Percentiles rank a stretch among this genome's conserved stretches.
These are phyloP conservation scores for Copidosoma aretas DNA, from an alignment of 2,888 invertebrate species.

Conservation along the genomic window DNA sequence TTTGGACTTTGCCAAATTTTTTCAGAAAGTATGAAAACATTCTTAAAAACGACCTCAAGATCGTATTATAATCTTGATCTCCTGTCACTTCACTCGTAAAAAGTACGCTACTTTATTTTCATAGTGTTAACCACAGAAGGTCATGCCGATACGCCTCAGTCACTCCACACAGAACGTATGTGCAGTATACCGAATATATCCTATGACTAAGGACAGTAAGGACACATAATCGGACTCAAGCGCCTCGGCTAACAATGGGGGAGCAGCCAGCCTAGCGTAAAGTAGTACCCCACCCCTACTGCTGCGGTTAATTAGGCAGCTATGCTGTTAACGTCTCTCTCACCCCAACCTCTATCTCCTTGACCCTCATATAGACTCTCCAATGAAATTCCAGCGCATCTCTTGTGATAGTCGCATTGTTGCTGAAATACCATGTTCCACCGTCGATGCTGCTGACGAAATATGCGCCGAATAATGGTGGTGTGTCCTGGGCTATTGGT, in stretches of 20 bases:
- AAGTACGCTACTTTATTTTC: conserved; percentile 6
- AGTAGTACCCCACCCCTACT: conserved; percentile 47
- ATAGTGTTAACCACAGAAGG: background rate
- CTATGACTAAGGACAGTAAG: no score
- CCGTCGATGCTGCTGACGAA: conserved; percentile 7
- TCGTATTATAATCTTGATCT: no score
- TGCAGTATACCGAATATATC: no score
- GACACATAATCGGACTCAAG: background rate
- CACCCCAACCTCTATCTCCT: background rate
- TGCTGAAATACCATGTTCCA: background rate
- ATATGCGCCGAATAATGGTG: conserved; percentile 21
- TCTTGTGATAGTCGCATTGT: conserved; percentile 21
- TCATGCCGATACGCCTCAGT: background rate
- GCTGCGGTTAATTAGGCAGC: conserved; percentile 57
- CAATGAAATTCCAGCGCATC: background rate
- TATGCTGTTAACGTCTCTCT: conserved; percentile 53
- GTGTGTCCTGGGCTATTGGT: no score
- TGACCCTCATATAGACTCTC: background rate
- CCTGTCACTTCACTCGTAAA: no score
- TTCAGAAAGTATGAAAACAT: no score
- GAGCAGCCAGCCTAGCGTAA: background rate
- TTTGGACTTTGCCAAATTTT: no score
- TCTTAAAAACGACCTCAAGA: no score
- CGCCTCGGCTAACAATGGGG: conserved; percentile 13
- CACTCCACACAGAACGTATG: background rate